phyloP scores from a whole-genome alignment of 1,140 invertebrate genomes.

The Acarapis woodi region DNA sequence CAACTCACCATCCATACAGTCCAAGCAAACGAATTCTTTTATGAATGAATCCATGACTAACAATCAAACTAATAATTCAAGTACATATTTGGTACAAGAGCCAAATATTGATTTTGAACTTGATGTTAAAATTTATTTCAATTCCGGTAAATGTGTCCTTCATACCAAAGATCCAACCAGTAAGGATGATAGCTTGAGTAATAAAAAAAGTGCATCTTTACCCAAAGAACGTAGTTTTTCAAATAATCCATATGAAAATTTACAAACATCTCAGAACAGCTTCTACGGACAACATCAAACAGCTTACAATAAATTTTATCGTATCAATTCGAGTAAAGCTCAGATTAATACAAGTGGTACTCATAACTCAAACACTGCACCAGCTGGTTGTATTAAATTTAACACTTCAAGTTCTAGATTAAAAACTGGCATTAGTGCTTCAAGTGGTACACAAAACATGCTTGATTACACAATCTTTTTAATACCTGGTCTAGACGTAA shows the following conservation, averaged over 20 bases:
- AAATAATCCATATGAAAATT: slow-evolving; percentile 19
- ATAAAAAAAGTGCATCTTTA: slow-evolving; percentile 18
- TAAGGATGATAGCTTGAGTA: slow-evolving; percentile 31
- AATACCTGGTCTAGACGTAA: slow-evolving; percentile 74
- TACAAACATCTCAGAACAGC: background rate
- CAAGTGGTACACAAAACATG: background rate
- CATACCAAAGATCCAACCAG: slow-evolving; percentile 50
- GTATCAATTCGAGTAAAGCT: background rate
- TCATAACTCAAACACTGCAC: too few species aligned
- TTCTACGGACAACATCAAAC: too few species aligned
- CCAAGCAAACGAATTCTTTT: too few species aligned
- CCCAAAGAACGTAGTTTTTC: slow-evolving; percentile 34
- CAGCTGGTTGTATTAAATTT: too few species aligned
- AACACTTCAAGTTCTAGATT: background rate
- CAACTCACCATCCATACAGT: too few species aligned
- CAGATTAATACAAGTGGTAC: background rate
- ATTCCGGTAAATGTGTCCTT: slow-evolving; percentile 80
- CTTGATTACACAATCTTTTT: slow-evolving; percentile 62
- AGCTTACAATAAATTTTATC: background rate
- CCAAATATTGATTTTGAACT: slow-evolving; percentile 86
- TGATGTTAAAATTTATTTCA: slow-evolving; percentile 83
- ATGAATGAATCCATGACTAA: background rate
- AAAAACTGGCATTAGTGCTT: background rate
- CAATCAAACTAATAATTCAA: background rate
- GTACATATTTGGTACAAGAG: slow-evolving; percentile 25